Base-by-base conservation (phyloP, 2,113 vertebrate species). In the Bos indicus region DNA sequence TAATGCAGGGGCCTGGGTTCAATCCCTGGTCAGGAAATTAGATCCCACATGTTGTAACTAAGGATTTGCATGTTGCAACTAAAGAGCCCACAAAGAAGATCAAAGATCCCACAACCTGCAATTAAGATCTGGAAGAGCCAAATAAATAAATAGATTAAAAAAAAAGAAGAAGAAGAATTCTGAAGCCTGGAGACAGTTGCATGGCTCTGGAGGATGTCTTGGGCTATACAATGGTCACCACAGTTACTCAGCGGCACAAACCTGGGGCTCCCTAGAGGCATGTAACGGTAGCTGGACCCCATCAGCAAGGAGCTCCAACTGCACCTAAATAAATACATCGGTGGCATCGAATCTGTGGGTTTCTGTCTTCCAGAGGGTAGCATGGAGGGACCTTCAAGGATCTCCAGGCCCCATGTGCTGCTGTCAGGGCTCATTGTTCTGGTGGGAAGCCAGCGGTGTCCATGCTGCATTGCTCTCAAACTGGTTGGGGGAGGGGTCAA, bases 241-340 rank as follows among this genome's bases (percentile, higher is more conserved):
- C 17, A 6, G 26, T 46, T 7, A 88, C 19, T 52, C 51, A 43
- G 54, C 5, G 28, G 7, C 28, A 51, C 59, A 17, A 1, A 21
- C 16, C 19, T 28, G 28, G 23, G 33, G 86, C 10, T 15, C 5
- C 33, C 23, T 15, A 25, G 43, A 43, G 71, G 26, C 4, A n/a
- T 5, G 11, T 3, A 40, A 7, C 0, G 0, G 52, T 3, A 30
- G 52, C 25, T 2, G 15, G 33, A 28, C 17, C n/a, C 43, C n/a
- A 21, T 23, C 62, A 40, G 26, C 51, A 14, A 0, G 33, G 52
- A 71, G 51, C 19, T 78, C 71, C n/a, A 46, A 57, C 17, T 12
- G 17, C 36, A 25, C 67, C 56, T 30, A 43, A 57, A 83, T 62
- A 52, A 64, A 11, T 2, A 36, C 33, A 56, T 33, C 2, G 0